Conservation (phyloP, 2,888 invertebrate species). For the Amphimallon solstitiale region DNA sequence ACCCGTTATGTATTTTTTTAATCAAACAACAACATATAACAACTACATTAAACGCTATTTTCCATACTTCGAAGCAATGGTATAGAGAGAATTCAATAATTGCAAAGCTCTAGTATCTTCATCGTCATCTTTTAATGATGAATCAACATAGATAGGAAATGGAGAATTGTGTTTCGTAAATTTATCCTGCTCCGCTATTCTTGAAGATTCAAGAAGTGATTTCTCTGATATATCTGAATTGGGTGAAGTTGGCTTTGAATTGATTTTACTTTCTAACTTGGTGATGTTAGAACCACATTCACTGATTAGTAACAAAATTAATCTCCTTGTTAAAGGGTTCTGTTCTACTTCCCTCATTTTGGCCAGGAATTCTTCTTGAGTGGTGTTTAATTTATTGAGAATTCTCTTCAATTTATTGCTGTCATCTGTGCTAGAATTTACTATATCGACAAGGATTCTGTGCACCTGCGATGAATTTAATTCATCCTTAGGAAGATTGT, state of each 20-base stretch:
- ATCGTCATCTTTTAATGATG: constrained; percentile 56
- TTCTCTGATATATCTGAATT: not conserved
- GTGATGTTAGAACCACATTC: constrained; percentile 73
- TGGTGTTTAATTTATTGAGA: constrained; percentile 79
- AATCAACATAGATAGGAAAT: constrained; percentile 47
- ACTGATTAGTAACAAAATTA: constrained; percentile 80
- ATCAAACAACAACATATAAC: constrained; percentile 40
- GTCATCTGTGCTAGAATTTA: constrained; percentile 73
- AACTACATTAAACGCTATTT: constrained; percentile 58
- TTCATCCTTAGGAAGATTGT: constrained; percentile 59
- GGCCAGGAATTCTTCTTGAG: constrained; percentile 78
- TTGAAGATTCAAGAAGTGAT: constrained; percentile 35
- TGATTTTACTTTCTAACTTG: constrained; percentile 44
- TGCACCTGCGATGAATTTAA: constrained; percentile 58
- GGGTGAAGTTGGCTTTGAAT: not conserved
- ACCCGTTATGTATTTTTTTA: constrained; percentile 15
- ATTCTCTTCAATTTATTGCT: constrained; percentile 79
- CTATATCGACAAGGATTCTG: constrained; percentile 61
- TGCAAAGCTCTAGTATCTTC: constrained; percentile 84
- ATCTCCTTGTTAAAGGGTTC: constrained; percentile 77
- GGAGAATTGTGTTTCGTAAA: constrained; percentile 22
- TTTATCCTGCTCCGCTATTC: constrained; percentile 19
- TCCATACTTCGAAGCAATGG: constrained; percentile 86
- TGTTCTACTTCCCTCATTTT: constrained; percentile 85
- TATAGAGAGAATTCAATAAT: constrained; percentile 83